A percentile compares a stretch with the other conserved stretches of the same genome.
phyloP scores from a whole-genome alignment of 2,888 invertebrate genomes.

The Tachina lurida region DNA sequence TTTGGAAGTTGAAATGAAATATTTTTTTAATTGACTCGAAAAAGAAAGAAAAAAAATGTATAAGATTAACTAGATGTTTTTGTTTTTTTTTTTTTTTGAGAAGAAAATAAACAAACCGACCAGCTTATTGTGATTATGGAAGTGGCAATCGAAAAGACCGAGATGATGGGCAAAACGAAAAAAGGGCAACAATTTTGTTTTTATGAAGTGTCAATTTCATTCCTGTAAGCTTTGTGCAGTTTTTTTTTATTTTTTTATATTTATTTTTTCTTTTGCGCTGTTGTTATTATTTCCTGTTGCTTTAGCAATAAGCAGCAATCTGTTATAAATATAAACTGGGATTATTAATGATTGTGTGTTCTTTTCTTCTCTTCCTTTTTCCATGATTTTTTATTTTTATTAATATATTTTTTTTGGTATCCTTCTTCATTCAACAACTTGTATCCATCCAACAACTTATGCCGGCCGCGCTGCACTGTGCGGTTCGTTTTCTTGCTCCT shows the following conservation, averaged over 20 bases:
- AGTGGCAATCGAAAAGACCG: conserved; percentile 8
- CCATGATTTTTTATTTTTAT: background rate
- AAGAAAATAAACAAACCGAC: background rate
- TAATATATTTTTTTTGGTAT: background rate
- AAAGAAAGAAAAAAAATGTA: background rate
- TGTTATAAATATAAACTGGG: conserved; percentile 68
- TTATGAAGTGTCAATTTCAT: conserved; percentile 70
- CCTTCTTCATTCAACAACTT: conserved; percentile 15
- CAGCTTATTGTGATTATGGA: conserved; percentile 16
- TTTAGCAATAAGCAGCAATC: conserved; percentile 70
- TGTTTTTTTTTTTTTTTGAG: background rate
- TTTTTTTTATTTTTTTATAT: background rate
- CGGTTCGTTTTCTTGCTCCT: background rate
- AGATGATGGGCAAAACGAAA: conserved; percentile 29
- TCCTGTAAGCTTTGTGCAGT: conserved; percentile 33
- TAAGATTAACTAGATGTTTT: conserved; percentile 49
- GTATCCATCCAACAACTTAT: background rate
- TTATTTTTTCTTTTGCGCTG: background rate
- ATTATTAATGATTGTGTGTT: conserved; percentile 71
- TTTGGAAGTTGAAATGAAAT: conserved; percentile 48
- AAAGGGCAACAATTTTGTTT: conserved; percentile 35
- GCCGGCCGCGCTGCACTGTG: conserved; percentile 5
- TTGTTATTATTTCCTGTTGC: conserved; percentile 68
- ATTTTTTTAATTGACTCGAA: conserved; percentile 16
- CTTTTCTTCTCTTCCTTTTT: conserved; percentile 44